Base-by-base conservation (phyloP, 2,113 vertebrate genomes). In the Lathamus discolor region DNA sequence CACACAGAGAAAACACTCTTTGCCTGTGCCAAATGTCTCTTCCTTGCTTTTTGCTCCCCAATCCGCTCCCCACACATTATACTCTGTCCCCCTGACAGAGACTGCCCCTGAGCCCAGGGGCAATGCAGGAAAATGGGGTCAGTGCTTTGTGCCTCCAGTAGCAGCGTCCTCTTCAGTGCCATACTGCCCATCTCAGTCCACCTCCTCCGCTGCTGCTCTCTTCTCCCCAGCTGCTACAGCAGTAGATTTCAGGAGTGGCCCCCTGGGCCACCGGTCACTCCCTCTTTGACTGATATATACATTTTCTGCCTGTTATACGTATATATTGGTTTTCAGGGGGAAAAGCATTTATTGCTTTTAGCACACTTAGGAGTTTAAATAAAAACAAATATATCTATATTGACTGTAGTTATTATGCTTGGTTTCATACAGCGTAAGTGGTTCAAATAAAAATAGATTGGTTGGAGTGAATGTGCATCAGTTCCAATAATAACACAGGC, bases 391-490 rank as follows among this genome's bases (percentile, higher is more conserved):
- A 96, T 86, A 95, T 96, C 97, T 97, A 77, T 97, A 97, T 97
- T 97, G 97, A 97, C 97, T 97, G 52, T 89, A 94, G 92, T 97
- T 97, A 97, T 97, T 97, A 98, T 95, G 94, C 96, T 97, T 92
- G 85, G 95, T 97, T 98, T 97, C 97, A 97, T 97, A 95, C 90
- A 95, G 94, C 17, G 6, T 97, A 97, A 98, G 97, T 97, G 97
- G 94, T 96, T 97, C 95, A 97, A 97, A 98, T 97, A 98, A 98
- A 98, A 98, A 98, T 96, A 97, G 97, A 98, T 97, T 96, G 97
- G 95, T 92, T 91, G 89, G 93, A 97, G 96, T 95, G 93, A 95
- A 96, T 70, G 84, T 96, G 93, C 96, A 97, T 98, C 96, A 67
- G 97, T 97, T 96, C 96, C 98, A 97, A 97, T 97, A 97, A 98